Evolutionary conservation across 2,797 vertebrate species (phyloP).

Genomic region (Prunella strophiata): DNA sequence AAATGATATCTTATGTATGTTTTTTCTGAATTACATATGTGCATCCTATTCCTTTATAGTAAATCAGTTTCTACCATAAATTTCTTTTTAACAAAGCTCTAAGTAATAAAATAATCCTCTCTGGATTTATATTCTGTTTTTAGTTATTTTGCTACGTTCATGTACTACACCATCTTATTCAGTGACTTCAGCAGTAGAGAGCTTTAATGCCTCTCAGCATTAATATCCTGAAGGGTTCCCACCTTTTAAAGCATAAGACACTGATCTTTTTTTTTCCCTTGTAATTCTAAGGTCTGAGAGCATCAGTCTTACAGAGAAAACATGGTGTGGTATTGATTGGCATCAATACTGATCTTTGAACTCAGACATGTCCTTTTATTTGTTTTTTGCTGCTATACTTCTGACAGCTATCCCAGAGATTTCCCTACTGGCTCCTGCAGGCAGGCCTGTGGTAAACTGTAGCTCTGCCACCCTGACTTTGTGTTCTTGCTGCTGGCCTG

Average conservation of each 20-base stretch:
- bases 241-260: neutral
- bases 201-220: neutral
- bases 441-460: neutral
- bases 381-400: neutral
- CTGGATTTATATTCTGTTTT: neutral
- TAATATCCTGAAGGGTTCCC: neutral
- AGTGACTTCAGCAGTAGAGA: neutral
- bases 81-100: neutral
- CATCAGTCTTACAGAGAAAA: neutral
- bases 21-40: neutral
- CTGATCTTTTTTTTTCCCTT: neutral
- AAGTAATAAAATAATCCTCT: neutral
- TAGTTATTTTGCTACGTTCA: neutral
- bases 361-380: neutral
- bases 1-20: neutral
- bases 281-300: neutral
- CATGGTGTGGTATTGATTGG: neutral
- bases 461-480: neutral
- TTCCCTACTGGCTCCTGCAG: neutral
- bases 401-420: neutral
- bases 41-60: neutral
- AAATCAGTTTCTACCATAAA: neutral
- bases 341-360: neutral
- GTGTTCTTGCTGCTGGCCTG: neutral
- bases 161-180: neutral